Evolutionary conservation across 2,888 invertebrate species (phyloP), one percentile per base, ranked within the genome.

Genomic region (Ornithoptera priamus): DNA sequence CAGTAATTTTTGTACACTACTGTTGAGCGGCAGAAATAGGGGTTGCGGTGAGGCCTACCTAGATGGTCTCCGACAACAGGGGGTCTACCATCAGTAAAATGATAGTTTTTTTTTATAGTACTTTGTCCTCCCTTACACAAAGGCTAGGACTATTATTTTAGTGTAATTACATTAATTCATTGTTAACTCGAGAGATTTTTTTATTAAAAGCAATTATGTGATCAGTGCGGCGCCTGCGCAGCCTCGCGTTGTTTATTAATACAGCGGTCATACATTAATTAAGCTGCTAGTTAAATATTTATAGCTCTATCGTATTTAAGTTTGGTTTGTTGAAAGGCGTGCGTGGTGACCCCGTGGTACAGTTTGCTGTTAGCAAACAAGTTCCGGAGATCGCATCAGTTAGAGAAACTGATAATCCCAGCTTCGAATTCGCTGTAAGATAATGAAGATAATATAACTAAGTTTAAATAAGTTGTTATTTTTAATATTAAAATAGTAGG

Each of bases 261-360:
- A 72, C 74, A 73, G 73, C 73, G 75, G 76, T 81, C 82, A 82
- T 83, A 80, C 81, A 81, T 82, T 80, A 83, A 82, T 81, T 78
- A 83, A 77, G 68, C 70, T 71, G 69, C 65, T 74, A 76, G 71
- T 80, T 80, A 76, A 80, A 78, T 82, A 80, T 80, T 80, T 77
- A 81, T 79, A 74, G 75, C 74, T 73, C 61, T 69, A n/a, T 39
- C 22, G 71, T 67, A 62, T 70, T 64, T 66, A 65, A 46, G 53
- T 67, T 24, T 62, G 60, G 46, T 22, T 36, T 65, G 59, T 69
- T 65, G 65, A 62, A 67, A 70, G 58, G 46, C 50, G 63, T 20
- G 3, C 0, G 36, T 36, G 22, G 50, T 22, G 62, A 61, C 62
- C 57, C 57, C 56, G 57, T 67, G 56, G 24, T 62, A 61, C 20